Base-by-base conservation (phyloP, 2,113 vertebrate genomes). In the Megatriorchis doriae region DNA sequence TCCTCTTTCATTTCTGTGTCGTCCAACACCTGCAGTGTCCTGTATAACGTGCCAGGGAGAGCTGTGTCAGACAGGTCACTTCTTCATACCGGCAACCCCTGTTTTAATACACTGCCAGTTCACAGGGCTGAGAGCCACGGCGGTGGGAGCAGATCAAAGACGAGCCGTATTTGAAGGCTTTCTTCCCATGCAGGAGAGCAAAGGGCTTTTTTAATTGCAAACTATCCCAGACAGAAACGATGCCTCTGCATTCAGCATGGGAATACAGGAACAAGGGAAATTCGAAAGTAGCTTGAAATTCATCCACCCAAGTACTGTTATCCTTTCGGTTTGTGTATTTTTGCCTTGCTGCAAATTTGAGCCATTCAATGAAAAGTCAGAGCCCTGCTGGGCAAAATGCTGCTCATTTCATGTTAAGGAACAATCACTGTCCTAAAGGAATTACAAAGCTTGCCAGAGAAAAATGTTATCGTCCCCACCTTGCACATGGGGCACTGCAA, bases 1-100 rank as follows among this genome's bases (percentile, higher is more conserved):
- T 91, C 25, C 8, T 74, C 86, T 92, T 93, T 94, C 52, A 74
- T 86, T 93, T 88, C 63, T 86, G 26, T 56, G 36, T 86, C 73
- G 61, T 88, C 56, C 81, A 68, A 5, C 0, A 1, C 81, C 88
- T 70, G 47, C 56, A 40, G 61, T 65, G 89, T 43, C 61, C 61
- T 42, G 48, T 23, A 16, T 7, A 91, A 86, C 1, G 0, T 67
- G 75, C 52, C 70, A 65, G 74, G 70, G 53, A 93, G 53, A 86
- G 58, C 63, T 66, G 68, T 94, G 92, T 93, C 91, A 93, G 40
- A 42, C 65, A 91, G 81, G 93, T 93, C 77, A 72, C 36, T 71
- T 74, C 47, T 81, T 38, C 85, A 48, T 10, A 13, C 56, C 3
- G 4, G 16, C 75, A 82, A 34, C 45, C 45, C 52, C 65, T 79